Base-by-base conservation (phyloP, 2,113 vertebrate species). In the Syrrhaptes paradoxus region DNA sequence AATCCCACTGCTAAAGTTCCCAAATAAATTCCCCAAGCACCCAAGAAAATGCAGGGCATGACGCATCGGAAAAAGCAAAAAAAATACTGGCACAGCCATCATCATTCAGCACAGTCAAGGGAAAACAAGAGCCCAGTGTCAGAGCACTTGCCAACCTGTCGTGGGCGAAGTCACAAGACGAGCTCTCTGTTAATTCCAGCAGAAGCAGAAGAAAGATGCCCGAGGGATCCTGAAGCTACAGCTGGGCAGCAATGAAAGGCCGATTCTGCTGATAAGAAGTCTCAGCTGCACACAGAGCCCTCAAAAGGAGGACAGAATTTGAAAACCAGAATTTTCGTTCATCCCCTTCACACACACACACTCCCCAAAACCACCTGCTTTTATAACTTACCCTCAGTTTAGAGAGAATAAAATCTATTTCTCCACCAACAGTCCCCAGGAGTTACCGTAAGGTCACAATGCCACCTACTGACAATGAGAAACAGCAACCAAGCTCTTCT, bases 51-150 rank as follows among this genome's bases (percentile, higher is more conserved):
- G 79, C 88, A 77, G 72, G 22, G 76, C 26, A 7, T 73, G 76
- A 68, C 45, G 84, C 38, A 87, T 68, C 1, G 18, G 58, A n/a
- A n/a, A n/a, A n/a, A n/a, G n/a, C n/a, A n/a, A n/a, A n/a, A n/a
- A n/a, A 36, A 85, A 58, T 11, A 46, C 78, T 85, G 82, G 66
- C 19, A 25, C 78, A 54, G 65, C 70, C 83, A 55, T 34, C 20
- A 26, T 80, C 93, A 88, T 71, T 82, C 75, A 85, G 68, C 59
- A 49, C 62, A 51, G 38, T 11, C 24, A 4, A n/a, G 41, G 58
- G 48, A 90, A 41, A 90, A 96, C 94, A 95, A 95, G 68, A 91
- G 74, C 68, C 80, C 77, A 89, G 84, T 89, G 84, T 96, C 49
- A 31, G 9, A 85, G 75, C 83, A 41, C 32, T 89, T n/a, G 70